A percentile compares a stretch with the other conserved stretches of the same genome.
Evolutionary conservation across 2,113 vertebrate species (phyloP).

Genomic region (Tachysurus vachellii): DNA sequence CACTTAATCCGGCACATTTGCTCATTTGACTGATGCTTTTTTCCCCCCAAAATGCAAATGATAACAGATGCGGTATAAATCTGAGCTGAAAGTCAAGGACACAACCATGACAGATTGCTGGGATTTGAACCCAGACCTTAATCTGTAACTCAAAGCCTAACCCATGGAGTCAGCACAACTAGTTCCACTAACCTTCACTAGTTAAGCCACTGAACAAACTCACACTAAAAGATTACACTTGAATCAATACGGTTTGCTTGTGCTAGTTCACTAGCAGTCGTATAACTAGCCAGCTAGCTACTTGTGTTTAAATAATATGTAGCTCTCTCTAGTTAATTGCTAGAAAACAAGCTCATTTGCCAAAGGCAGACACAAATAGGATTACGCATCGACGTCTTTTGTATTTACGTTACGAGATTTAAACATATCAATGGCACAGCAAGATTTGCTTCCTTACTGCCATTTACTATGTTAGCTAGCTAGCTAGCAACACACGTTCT

Average conservation of each 20-base stretch:
- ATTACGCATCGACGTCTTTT: background rate
- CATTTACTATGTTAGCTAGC: background rate
- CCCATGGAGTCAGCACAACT: background rate
- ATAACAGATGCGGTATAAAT: background rate
- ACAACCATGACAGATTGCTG: background rate
- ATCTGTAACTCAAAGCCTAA: background rate
- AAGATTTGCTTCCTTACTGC: background rate
- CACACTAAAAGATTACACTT: background rate
- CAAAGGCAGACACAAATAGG: background rate
- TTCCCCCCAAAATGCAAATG: background rate
- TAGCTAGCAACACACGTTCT: background rate
- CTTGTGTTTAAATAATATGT: background rate
- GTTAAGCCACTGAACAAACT: background rate
- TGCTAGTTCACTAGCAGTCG: background rate
- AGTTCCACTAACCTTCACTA: background rate
- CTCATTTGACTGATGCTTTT: background rate
- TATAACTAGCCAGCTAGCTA: background rate
- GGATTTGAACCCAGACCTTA: background rate
- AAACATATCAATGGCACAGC: background rate
- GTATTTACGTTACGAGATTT: background rate
- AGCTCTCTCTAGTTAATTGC: background rate
- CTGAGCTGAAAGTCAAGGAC: constrained; percentile 3
- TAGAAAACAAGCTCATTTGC: background rate
- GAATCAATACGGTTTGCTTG: background rate
- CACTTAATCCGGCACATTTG: background rate